A percentile compares a stretch with the other conserved stretches of the same genome.
These are phyloP conservation scores for Hydrolagus affinis DNA, from an alignment of 2,113 vertebrate genomes.

Conservation along the genomic window DNA sequence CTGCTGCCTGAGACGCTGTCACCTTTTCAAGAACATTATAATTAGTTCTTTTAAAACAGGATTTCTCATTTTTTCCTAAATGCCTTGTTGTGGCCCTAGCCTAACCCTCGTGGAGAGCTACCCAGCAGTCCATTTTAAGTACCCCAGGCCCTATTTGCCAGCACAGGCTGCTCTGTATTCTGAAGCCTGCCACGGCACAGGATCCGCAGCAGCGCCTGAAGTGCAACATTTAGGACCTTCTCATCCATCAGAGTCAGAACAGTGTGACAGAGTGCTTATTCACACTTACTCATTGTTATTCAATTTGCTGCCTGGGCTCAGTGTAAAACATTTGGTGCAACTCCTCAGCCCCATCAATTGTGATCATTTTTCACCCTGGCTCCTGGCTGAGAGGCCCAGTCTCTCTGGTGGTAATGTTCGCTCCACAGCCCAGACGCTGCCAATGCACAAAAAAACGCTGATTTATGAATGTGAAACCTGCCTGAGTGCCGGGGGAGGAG, in stretches of 20 bases:
- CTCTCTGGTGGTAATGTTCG: conserved; percentile 46
- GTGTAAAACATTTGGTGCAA: conserved; percentile 50
- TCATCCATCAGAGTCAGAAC: conserved; percentile 78
- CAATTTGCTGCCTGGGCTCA: conserved; percentile 59
- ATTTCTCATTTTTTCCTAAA: conserved; percentile 26
- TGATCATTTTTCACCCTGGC: conserved; percentile 60
- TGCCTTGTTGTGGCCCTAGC: conserved; percentile 28
- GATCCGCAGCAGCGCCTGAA: conserved; percentile 42
- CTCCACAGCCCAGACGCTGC: conserved; percentile 47
- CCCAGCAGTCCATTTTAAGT: conserved; percentile 38
- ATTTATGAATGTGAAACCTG: conserved; percentile 61
- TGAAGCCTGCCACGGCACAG: conserved; percentile 43
- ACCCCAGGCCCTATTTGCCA: conserved; percentile 47
- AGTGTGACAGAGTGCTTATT: conserved; percentile 76
- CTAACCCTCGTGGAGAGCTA: conserved; percentile 31
- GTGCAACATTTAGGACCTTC: conserved; percentile 51
- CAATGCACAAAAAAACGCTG: conserved; percentile 53
- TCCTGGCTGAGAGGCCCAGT: conserved; percentile 48
- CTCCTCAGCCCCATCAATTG: conserved; percentile 45
- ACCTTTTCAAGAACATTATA: conserved; percentile 35
- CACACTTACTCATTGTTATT: conserved; percentile 76
- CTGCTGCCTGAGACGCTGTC: conserved; percentile 19
- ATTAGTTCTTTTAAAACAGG: conserved; percentile 33
- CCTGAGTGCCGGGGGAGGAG: conserved; percentile 44
- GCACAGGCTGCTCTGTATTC: conserved; percentile 13